phyloP scores from a whole-genome alignment of 2,888 invertebrate species.

The Dolichopus griseipennis region DNA sequence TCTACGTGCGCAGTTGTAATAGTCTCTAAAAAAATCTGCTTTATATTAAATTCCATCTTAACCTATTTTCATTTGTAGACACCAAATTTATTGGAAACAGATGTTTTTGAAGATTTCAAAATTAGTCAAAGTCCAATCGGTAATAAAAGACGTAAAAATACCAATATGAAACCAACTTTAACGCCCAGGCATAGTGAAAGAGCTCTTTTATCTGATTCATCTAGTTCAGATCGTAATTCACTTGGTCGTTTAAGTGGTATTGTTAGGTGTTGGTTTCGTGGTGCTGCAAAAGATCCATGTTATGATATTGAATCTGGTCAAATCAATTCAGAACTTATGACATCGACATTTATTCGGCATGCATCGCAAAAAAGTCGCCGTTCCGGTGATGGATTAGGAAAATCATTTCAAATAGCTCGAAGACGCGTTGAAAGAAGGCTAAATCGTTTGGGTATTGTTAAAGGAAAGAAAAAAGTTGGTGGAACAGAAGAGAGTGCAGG shows the following conservation, averaged over 20 bases:
- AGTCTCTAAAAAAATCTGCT: not conserved
- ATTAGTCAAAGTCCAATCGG: conserved; percentile 70
- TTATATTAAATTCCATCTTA: not conserved
- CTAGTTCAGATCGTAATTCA: conserved; percentile 43
- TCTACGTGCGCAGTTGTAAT: conserved; percentile 71
- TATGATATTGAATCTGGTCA: conserved; percentile 48
- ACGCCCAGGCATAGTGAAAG: conserved; percentile 80
- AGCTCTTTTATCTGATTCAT: conserved; percentile 53
- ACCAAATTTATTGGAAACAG: conserved; percentile 76
- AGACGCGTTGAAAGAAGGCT: conserved; percentile 84
- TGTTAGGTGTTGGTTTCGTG: conserved; percentile 54
- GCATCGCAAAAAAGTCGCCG: conserved; percentile 43
- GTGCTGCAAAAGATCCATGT: conserved; percentile 48
- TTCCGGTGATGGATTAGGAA: conserved; percentile 48
- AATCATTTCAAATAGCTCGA: conserved; percentile 70
- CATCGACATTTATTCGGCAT: conserved; percentile 49
- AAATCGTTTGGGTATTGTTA: conserved; percentile 69
- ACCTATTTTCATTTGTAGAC: conserved; percentile 20
- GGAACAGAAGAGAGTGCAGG: conserved; percentile 79
- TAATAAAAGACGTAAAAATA: conserved; percentile 58
- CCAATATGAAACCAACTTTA: conserved; percentile 48
- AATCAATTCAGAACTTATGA: conserved; percentile 49
- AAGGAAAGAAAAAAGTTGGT: conserved; percentile 81
- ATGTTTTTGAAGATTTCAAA: conserved; percentile 63
- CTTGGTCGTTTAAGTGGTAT: conserved; percentile 60